Base-by-base conservation (phyloP, 2,888 invertebrate genomes). In the Petrophora chlorosata region DNA sequence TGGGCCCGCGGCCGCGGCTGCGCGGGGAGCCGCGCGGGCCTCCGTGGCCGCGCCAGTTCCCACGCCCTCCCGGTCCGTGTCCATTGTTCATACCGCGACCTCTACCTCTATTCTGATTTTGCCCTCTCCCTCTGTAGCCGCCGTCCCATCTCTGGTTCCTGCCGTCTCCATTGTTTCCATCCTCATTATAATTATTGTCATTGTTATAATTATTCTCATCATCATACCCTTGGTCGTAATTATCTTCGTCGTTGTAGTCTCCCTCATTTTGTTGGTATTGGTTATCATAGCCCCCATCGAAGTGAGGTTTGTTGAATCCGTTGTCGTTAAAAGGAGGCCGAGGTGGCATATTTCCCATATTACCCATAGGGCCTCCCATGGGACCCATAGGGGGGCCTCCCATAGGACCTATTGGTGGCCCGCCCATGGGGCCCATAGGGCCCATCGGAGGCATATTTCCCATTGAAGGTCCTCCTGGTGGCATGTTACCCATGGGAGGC, bases 41-140 rank as follows among this genome's bases (percentile, higher is more conserved):
- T 17, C 58, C 58, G 30, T 67, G 70, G 1, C 75, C 78, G 7
- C 91, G 73, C 55, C 82, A 65, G 54, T 70, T 68, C 33, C 84
- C 75, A 7, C 91, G 82, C 0, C 85, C 83, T 2, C 33, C 40
- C 5, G 28, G 1, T 2, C 85, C 82, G 5, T 91, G 85, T 0
- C 82, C 82, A 49, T 79, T n/a, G n/a, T n/a, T 83, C 68, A 79
- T 73, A 0, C 88, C 83, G 1, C 91, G 82, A 0, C 85, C 84
- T 38, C 91, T 73, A 0, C 90, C 87, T 0, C 91, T 77, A 3
- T 38, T 39, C 5, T 39, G 53, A 22, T 33, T 47, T 5, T 40
- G 46, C 5, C 78, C 76, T 68, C 85, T 64, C 2, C 83, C 83
- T 69, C 85, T 73, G 41, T 66, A 81, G 13, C 79, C 75, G 3